A percentile compares a stretch with the other conserved stretches of the same genome.
Conservation (phyloP, 2,888 invertebrate species). For the Drosophila monieri region DNA sequence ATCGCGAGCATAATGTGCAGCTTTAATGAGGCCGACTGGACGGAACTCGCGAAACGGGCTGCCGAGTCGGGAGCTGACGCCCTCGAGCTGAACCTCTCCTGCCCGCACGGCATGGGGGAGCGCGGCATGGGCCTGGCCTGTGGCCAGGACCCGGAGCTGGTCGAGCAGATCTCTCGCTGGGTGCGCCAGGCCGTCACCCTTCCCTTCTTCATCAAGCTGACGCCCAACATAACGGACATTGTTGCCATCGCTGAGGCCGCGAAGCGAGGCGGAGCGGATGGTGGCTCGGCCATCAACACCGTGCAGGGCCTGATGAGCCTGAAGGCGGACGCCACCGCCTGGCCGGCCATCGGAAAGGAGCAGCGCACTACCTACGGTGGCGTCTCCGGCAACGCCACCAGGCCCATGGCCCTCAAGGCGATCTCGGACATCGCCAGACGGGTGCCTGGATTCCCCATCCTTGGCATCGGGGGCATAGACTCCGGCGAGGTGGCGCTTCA, state of each 20-base stretch:
- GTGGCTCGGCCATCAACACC: conserved; percentile 99
- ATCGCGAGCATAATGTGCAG: conserved; percentile 98
- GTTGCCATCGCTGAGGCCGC: conserved; percentile 95
- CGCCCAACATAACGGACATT: conserved; percentile 98
- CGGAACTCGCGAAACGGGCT: conserved; percentile 89
- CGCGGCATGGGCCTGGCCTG: conserved; percentile 99
- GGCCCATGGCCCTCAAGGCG: conserved; percentile 96
- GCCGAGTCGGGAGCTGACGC: conserved; percentile 96
- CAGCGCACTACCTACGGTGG: conserved; percentile 97
- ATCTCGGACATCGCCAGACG: conserved; percentile 94
- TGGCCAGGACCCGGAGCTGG: conserved; percentile 96
- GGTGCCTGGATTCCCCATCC: conserved; percentile 94
- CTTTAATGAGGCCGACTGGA: conserved; percentile 95
- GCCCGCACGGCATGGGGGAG: conserved; percentile 99
- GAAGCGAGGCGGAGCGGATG: conserved; percentile 94
- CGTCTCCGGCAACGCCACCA: conserved; percentile 96
- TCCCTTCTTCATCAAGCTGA: conserved; percentile 98
- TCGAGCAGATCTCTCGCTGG: conserved; percentile 95
- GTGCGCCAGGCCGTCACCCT: conserved; percentile 93
- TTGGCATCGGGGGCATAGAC: conserved; percentile 98
- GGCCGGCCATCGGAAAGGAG: conserved; percentile 94
- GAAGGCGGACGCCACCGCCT: conserved; percentile 91
- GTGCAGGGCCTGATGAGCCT: conserved; percentile 97
- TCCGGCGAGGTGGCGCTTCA: conserved; percentile 98
- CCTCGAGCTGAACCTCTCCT: conserved; percentile 97